Base-by-base conservation (phyloP, 2,888 invertebrate genomes). In the Trachelus iudaicus region DNA sequence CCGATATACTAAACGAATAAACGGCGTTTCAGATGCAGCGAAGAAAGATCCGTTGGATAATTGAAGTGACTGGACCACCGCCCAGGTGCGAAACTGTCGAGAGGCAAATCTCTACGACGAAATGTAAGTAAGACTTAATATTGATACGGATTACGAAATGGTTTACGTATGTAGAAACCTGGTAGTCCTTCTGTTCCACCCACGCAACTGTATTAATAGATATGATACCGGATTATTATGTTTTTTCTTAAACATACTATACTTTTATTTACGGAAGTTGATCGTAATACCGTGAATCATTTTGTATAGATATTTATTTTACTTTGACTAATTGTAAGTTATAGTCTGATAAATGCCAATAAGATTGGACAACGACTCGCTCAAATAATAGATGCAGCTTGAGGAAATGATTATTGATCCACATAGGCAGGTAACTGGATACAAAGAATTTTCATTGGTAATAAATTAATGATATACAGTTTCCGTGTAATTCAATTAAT, bases 21-120 rank as follows among this genome's bases (percentile, higher is more conserved):
- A 56, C 2, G 23, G 56, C 23, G 56, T 56, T 56, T 56, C 9
- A 56, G 87, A 90, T 90, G 90, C 86, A 86, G 78, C 91, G 90
- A 75, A 91, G 92, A 77, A 92, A 91, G 85, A 90, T 94, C 83
- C 93, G 92, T 81, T 94, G 94, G 94, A 90, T 93, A 73, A 93
- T 94, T 78, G 91, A 93, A 81, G 88, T 93, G 75, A 92, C 93
- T 34, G 93, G 92, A 73, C 89, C 92, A 71, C 92, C 93, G 34
- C 91, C 12, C 88, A 91, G 80, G 9, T 86, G 87, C 73, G 92
- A 91, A 34, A 92, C 93, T 0, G 92, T 94, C 77, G 94, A 94
- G 86, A 90, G 92, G 69, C 93, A 94, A 87, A 92, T 94, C 69
- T 92, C 91, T 80, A 89, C 91, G 77, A 93, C 92, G 78, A 94